These are phyloP conservation scores for Crypturellus undulatus DNA, from an alignment of 2,113 vertebrate genomes.

Conservation along the genomic window DNA sequence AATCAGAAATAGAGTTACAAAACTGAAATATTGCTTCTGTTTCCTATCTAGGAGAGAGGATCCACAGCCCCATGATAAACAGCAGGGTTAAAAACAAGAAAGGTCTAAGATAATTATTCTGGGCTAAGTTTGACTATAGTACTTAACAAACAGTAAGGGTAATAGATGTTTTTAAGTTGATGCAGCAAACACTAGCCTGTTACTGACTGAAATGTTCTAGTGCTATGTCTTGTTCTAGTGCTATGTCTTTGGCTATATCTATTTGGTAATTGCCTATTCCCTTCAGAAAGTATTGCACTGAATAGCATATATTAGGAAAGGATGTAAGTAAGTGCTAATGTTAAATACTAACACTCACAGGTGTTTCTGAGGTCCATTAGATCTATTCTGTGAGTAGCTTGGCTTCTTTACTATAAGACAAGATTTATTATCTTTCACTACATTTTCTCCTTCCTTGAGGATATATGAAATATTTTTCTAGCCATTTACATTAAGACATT, in stretches of 20 bases:
- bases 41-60: neutral
- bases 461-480: neutral
- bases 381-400: neutral
- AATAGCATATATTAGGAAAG: neutral
- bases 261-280: neutral
- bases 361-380: neutral
- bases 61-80: fast-evolving
- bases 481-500: neutral
- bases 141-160: neutral
- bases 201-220: neutral
- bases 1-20: neutral
- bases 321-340: neutral
- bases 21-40: neutral
- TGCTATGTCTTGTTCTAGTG: neutral
- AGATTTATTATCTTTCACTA: neutral
- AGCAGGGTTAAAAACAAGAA: neutral
- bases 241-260: neutral
- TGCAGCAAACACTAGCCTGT: neutral
- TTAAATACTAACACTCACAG: neutral
- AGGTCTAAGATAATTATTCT: neutral
- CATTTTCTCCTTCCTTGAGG: neutral
- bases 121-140: neutral
- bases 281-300: neutral
- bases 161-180: neutral
- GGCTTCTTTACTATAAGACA: neutral